Conservation (phyloP, 2,888 invertebrate genomes). For the Galeruca laticollis region DNA sequence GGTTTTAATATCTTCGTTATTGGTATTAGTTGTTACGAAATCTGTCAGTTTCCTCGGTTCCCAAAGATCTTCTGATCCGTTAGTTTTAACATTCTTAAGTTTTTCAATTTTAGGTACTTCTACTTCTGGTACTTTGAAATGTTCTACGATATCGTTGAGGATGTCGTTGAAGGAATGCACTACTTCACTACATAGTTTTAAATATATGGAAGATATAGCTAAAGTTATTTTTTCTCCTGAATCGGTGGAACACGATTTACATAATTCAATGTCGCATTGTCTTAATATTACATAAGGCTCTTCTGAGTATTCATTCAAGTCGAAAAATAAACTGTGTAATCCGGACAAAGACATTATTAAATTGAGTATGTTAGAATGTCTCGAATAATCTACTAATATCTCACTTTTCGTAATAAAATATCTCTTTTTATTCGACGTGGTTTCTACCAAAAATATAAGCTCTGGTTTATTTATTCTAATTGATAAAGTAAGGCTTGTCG, state of each 20-base stretch:
- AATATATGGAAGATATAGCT: conserved; percentile 76
- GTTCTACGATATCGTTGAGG: conserved; percentile 64
- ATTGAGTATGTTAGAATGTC: conserved; percentile 74
- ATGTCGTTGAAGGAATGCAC: conserved; percentile 78
- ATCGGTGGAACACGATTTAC: conserved; percentile 73
- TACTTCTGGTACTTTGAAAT: conserved; percentile 63
- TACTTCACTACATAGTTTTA: conserved; percentile 80
- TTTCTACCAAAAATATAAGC: conserved; percentile 79
- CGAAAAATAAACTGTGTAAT: conserved; percentile 69
- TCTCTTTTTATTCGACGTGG: conserved; percentile 69
- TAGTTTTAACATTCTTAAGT: conserved; percentile 36
- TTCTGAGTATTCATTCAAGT: conserved; percentile 59
- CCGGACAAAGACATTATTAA: conserved; percentile 74
- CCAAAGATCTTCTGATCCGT: conserved; percentile 74
- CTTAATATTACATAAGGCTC: conserved; percentile 73
- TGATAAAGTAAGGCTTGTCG: conserved; percentile 74
- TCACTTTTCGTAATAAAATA: conserved; percentile 76
- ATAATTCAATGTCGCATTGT: conserved; percentile 79
- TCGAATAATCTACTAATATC: conserved; percentile 77
- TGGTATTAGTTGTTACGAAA: conserved; percentile 45
- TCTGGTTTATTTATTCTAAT: conserved; percentile 83
- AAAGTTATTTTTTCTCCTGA: conserved; percentile 77
- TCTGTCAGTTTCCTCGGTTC: conserved; percentile 75
- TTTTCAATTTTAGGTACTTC: conserved; percentile 48
- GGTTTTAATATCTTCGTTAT: conserved; percentile 37